phyloP scores from a whole-genome alignment of 2,888 invertebrate genomes.

The Tromatobia lineatoria region DNA sequence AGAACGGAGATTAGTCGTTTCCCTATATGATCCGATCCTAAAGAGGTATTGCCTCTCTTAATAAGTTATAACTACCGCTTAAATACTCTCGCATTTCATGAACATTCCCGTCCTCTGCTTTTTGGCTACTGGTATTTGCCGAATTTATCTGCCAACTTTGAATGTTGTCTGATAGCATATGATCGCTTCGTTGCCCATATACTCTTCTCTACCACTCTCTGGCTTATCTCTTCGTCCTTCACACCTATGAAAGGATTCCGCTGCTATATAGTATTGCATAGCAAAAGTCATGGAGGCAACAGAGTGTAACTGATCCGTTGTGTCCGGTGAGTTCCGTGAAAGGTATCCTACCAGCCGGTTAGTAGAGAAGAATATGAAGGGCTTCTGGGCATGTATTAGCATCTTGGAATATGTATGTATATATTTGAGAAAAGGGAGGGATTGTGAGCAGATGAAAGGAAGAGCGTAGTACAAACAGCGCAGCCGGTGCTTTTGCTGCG shows the following conservation, averaged over 20 bases:
- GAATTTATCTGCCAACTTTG: slow-evolving; percentile 13
- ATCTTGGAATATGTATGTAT: neutral
- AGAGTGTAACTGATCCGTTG: neutral
- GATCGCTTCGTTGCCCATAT: neutral
- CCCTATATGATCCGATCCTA: slow-evolving; percentile 34
- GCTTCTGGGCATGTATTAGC: slow-evolving; percentile 22
- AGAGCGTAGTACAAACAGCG: slow-evolving; percentile 33
- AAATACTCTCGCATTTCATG: neutral
- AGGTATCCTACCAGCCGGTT: neutral
- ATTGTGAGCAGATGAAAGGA: slow-evolving; percentile 35
- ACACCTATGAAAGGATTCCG: neutral
- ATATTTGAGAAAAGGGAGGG: slow-evolving; percentile 9
- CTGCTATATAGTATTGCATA: neutral
- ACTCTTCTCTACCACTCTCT: neutral
- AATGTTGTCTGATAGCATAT: neutral
- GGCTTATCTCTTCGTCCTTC: neutral
- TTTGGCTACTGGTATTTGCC: neutral
- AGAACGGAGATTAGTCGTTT: slow-evolving; percentile 71
- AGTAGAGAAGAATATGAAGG: slow-evolving; percentile 1
- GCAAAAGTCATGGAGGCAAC: neutral
- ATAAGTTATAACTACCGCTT: neutral
- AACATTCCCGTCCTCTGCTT: neutral
- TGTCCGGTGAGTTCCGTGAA: neutral
- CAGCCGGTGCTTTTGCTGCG: slow-evolving; percentile 39
- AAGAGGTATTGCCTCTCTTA: slow-evolving; percentile 1